Base-by-base conservation (phyloP, 2,113 vertebrate species). In the Coryphaenoides rupestris region DNA sequence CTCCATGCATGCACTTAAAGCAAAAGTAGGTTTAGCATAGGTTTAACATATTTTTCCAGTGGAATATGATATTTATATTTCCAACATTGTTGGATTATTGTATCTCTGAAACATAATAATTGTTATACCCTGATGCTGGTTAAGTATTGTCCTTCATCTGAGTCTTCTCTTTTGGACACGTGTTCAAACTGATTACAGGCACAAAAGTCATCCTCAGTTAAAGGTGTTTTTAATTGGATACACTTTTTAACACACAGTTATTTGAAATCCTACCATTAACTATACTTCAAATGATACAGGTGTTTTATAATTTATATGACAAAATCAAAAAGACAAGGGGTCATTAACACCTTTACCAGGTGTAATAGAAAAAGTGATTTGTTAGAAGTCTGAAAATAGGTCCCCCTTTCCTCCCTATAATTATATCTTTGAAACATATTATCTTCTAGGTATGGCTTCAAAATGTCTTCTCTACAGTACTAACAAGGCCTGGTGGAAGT, bases 271-370 rank as follows among this genome's bases (percentile, higher is more conserved):
- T 75, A 71, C 68, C 72, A 78, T 87, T 84, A 88, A 73, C 75
- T 84, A 67, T 63, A 75, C 76, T 86, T 84, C 74, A 89, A 85
- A 86, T 84, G 77, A 87, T 83, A 79, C 75, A 74, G 70, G 70
- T 70, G 73, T 86, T 90, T 88, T 60, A 87, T 87, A 88, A 89
- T 89, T 88, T 81, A 92, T 89, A 84, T 72, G 49, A 75, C 66
- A 79, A 87, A 89, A 89, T 87, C 81, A 90, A 88, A 85, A 87
- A 86, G 85, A 86, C 83, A 86, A 84, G 84, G 77, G 73, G 82
- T 88, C 81, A 90, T 90, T 90, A 90, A 88, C 84, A 90, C 88
- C 81, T 90, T 89, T 89, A 87, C 84, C 79, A 73, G 81, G 74
- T 86, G 82, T 88, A 88, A 91, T 89, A 69, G 81, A 77, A 87